Percentiles rank a stretch among this genome's conserved stretches.
phyloP scores from a whole-genome alignment of 2,888 invertebrate species.

The Bellardia pandia region DNA sequence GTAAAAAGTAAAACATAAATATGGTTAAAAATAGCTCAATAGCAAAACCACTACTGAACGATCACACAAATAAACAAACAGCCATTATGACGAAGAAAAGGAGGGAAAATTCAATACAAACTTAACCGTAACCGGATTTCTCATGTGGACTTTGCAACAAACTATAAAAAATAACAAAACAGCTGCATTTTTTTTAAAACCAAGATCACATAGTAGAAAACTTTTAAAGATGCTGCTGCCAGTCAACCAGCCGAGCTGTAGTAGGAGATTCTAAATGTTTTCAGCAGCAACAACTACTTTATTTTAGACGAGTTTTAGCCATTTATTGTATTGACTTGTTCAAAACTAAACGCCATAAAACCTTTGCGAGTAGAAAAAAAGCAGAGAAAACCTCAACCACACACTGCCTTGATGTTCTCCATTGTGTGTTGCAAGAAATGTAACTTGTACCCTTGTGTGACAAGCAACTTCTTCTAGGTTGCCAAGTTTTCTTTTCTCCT shows the following conservation, averaged over 20 bases:
- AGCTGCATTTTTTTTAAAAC: slow-evolving; percentile 41
- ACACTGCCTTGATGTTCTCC: neutral
- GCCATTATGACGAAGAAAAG: slow-evolving; percentile 38
- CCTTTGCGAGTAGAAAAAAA: slow-evolving; percentile 17
- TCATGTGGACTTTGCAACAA: slow-evolving; percentile 52
- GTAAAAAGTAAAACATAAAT: slow-evolving; percentile 52
- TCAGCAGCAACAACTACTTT: slow-evolving; percentile 17
- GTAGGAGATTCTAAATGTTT: slow-evolving; percentile 51
- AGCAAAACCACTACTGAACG: slow-evolving; percentile 17
- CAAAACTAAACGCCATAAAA: slow-evolving; percentile 62
- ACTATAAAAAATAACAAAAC: slow-evolving; percentile 27
- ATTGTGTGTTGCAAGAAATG: slow-evolving; percentile 36
- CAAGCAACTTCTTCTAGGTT: slow-evolving; percentile 49
- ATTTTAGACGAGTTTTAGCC: slow-evolving; percentile 65
- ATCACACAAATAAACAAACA: neutral
- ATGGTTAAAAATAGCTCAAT: slow-evolving; percentile 66
- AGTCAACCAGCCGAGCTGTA: slow-evolving; percentile 1
- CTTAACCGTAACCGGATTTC: slow-evolving; percentile 64
- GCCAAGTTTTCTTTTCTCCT: slow-evolving; percentile 47
- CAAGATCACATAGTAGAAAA: slow-evolving; percentile 22
- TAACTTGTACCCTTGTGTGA: slow-evolving; percentile 36
- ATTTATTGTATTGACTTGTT: slow-evolving; percentile 67
- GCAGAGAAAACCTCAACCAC: slow-evolving; percentile 34
- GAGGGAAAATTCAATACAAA: slow-evolving; percentile 50
- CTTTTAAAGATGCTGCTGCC: slow-evolving; percentile 34